phyloP scores from a whole-genome alignment of 2,113 vertebrate genomes.

The Cnemophilus loriae region DNA sequence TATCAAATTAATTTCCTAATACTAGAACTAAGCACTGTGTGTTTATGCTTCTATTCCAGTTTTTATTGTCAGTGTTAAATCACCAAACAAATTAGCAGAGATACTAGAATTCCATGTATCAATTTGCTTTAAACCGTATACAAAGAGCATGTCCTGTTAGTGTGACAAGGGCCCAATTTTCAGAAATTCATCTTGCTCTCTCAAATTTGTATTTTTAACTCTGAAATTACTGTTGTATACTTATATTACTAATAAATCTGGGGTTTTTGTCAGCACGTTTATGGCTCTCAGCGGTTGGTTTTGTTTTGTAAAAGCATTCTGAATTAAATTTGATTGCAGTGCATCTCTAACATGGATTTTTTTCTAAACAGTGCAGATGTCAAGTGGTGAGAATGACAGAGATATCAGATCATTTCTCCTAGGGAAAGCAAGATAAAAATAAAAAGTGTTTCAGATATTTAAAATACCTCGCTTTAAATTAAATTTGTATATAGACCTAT shows the following conservation, averaged over 20 bases:
- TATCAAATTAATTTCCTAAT: conserved; percentile 72
- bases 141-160: conserved; percentile 61
- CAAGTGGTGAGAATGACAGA: conserved; percentile 38
- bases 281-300: neutral
- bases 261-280: neutral
- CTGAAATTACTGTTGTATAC: neutral
- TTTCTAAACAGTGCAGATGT: neutral
- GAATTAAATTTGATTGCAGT: conserved; percentile 25
- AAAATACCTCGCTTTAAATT: conserved; percentile 60
- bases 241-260: neutral
- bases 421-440: conserved; percentile 31
- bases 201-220: neutral
- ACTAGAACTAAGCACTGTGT: conserved; percentile 76
- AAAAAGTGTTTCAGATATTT: conserved; percentile 50
- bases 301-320: conserved; percentile 22
- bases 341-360: neutral
- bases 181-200: conserved; percentile 49
- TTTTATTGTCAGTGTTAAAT: conserved; percentile 62
- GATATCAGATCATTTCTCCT: conserved; percentile 30
- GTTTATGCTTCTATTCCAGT: conserved; percentile 79
- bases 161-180: conserved; percentile 69
- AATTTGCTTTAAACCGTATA: conserved; percentile 55
- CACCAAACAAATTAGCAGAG: conserved; percentile 70
- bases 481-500: conserved; percentile 25
- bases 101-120: conserved; percentile 64